phyloP scores from a whole-genome alignment of 1,140 invertebrate species.

The Heliothis virescens region DNA sequence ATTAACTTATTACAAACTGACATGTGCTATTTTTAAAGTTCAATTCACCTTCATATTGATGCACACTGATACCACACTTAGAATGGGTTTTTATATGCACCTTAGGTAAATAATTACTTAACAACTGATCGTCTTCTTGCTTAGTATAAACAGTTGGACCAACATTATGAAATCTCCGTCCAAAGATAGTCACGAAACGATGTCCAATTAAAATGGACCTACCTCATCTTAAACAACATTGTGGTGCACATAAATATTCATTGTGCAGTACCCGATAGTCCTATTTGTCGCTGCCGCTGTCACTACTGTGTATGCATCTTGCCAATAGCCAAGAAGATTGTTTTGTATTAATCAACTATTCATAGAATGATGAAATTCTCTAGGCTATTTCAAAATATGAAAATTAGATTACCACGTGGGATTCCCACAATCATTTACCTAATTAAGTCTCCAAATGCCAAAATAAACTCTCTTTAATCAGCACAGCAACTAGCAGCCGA shows the following conservation, averaged over 20 bases:
- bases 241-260: constrained; percentile 74
- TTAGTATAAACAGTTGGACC: background rate
- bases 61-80: background rate
- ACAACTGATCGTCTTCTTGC: too few relatives aligned
- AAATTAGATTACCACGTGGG: too few relatives aligned
- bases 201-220: constrained; percentile 48
- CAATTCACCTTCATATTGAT: too few relatives aligned
- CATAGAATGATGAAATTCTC: constrained; percentile 71
- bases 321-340: constrained; percentile 77
- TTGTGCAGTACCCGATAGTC: constrained; percentile 65
- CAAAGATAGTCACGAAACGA: background rate
- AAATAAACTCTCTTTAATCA: constrained; percentile 27
- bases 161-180: background rate
- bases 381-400: too few relatives aligned
- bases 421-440: background rate
- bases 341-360: constrained; percentile 71
- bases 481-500: constrained; percentile 1
- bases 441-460: constrained; percentile 15
- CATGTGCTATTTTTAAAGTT: too few relatives aligned
- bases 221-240: constrained; percentile 71
- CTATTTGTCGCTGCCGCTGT: constrained; percentile 76
- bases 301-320: constrained; percentile 55
- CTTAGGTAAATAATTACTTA: too few relatives aligned
- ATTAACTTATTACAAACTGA: too few relatives aligned
- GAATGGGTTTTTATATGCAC: background rate